Evolutionary conservation across 2,113 vertebrate genomes (phyloP).

Genomic region (Lethenteron reissneri): DNA sequence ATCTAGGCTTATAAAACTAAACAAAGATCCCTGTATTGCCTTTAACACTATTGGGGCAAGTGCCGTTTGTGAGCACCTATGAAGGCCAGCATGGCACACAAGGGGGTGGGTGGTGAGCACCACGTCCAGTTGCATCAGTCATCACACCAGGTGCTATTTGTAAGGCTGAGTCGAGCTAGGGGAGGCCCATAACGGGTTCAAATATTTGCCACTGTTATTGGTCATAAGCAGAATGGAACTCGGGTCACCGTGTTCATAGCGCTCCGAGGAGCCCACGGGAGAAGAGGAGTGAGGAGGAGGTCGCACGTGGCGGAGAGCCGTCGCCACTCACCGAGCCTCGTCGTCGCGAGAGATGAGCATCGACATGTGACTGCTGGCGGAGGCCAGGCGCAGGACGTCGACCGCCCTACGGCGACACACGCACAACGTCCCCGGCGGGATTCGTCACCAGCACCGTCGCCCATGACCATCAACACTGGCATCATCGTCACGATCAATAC

Average conservation of each 20-base stretch:
- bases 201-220: neutral
- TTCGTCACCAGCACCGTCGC: neutral
- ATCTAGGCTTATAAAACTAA: too few species aligned
- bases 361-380: constrained; percentile 48
- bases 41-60: too few species aligned
- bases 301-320: too few species aligned
- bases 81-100: too few species aligned
- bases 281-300: too few species aligned
- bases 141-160: too few species aligned
- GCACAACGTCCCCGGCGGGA: neutral
- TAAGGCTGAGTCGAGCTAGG: neutral
- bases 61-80: too few species aligned
- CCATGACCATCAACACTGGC: neutral
- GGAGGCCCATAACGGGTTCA: neutral
- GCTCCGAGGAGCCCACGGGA: neutral
- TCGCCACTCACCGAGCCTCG: constrained; percentile 36
- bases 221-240: neutral
- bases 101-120: too few species aligned
- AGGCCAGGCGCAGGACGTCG: constrained; percentile 43
- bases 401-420: constrained; percentile 31
- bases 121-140: too few species aligned
- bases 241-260: neutral
- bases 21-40: too few species aligned
- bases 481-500: too few species aligned
- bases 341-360: constrained; percentile 43